Conservation (phyloP, 2,113 vertebrate species). For the Steatornis caripensis region DNA sequence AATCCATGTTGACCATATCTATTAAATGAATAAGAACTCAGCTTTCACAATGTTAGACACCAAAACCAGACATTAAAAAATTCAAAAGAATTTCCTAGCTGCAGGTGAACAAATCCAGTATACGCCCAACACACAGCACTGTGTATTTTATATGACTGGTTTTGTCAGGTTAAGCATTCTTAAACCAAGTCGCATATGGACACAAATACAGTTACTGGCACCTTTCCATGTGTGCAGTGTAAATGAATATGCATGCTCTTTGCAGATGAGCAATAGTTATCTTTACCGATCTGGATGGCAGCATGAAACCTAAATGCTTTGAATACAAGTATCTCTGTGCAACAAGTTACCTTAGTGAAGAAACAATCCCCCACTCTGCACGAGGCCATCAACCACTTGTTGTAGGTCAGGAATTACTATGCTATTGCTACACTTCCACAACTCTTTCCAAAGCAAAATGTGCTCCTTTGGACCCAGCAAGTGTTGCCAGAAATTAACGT, state of each 20-base stretch:
- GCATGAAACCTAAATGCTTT: not conserved
- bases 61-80: not conserved
- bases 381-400: not conserved
- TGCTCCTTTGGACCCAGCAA: not conserved
- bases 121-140: not conserved
- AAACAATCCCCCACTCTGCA: not conserved
- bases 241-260: not conserved
- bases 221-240: not conserved
- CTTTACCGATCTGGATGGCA: not conserved
- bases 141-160: not conserved
- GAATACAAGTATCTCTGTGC: not conserved
- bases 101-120: not conserved
- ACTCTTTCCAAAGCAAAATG: not conserved
- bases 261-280: not conserved
- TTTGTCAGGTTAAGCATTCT: not conserved
- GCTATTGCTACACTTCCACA: not conserved
- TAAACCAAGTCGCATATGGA: not conserved
- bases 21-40: not conserved
- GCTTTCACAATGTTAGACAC: not conserved
- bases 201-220: not conserved
- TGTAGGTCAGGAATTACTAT: not conserved
- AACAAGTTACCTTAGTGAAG: not conserved
- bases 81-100: not conserved
- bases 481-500: rapidly evolving
- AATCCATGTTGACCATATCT: not conserved